Evolutionary conservation across 2,797 vertebrate species (phyloP), one percentile per base, ranked within the genome.

Genomic region (Orestias chungarensis): DNA sequence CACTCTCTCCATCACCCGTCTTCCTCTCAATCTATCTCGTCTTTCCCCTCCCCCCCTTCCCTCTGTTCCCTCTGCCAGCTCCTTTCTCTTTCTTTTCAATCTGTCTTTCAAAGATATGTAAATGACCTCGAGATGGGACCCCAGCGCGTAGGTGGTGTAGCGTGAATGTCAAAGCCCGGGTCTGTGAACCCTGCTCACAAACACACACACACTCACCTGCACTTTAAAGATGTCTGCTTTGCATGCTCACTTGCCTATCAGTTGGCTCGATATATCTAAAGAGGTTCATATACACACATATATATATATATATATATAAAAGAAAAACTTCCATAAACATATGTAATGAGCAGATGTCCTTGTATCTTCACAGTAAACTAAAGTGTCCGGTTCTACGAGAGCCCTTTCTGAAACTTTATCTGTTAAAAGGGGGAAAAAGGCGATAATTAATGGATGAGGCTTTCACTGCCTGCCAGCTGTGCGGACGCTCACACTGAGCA

Each of bases 101-200:
- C 96, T 95, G 94, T 97, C 96, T 96, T 97, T 97, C 96, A 96
- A 96, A 97, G 96, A 96, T 96, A 96, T 97, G 96, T 96, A 97
- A 97, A 97, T 97, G 95, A 95, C 94, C 96, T 94, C 92, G 94
- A 95, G 94, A 95, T 91, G 92, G 96, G 96, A 96, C 96, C 96
- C 84, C 93, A 92, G 95, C 93, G 95, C 95, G 95, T 96, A 95
- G 92, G 95, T 95, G 95, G 95, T 94, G 91, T 95, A 93, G 95
- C 94, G 91, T 96, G 96, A 96, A 96, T 96, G 96, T 97, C 96
- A 96, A 96, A 95, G 94, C 88, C 86, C 15, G 73, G 91, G 88
- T 85, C 90, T 92, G 90, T 92, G 93, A 93, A 93, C 91, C 88
- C 86, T 83, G 79, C 81, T 82, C 86, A 75, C 68, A 8, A 50